Evolutionary conservation across 37 sponge, comb jelly and placozoan genomes (phyloP).

Genomic region (Halichondria panicea): DNA sequence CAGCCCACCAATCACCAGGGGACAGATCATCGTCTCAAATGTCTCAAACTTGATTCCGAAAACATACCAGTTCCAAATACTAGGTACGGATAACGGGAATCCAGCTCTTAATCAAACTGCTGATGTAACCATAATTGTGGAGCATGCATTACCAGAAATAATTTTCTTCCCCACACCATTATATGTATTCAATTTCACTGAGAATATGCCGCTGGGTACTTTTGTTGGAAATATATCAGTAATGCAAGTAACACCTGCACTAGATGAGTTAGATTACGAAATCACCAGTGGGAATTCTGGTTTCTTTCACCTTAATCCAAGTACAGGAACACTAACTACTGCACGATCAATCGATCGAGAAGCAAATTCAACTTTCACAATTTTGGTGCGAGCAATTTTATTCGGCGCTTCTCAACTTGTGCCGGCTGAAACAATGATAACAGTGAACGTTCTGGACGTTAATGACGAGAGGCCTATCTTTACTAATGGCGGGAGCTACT

Average conservation of each 20-base stretch:
- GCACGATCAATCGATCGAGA: constrained; percentile 13
- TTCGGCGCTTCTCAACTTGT: neutral
- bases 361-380: neutral
- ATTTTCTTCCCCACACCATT: neutral
- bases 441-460: constrained; percentile 7
- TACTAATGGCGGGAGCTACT: constrained; percentile 1
- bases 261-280: constrained; percentile 10
- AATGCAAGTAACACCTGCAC: constrained; percentile 7
- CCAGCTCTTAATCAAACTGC: neutral
- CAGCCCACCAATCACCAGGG: neutral
- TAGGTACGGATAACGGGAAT: constrained; percentile 30
- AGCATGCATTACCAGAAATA: constrained; percentile 24
- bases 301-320: neutral
- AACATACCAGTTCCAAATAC: constrained; percentile 15
- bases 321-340: constrained; percentile 8
- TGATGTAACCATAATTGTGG: constrained; percentile 20
- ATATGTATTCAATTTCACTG: constrained; percentile 22
- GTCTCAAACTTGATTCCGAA: constrained; percentile 3
- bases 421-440: constrained; percentile 1
- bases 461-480: constrained; percentile 34
- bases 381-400: constrained; percentile 9
- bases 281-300: constrained; percentile 12
- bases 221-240: constrained; percentile 31
- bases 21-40: constrained; percentile 8
- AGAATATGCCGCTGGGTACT: constrained; percentile 2